A percentile compares a stretch with the other conserved stretches of the same genome.
Conservation (phyloP, 2,797 vertebrate genomes). For the Paratrypauchen microcephalus region DNA sequence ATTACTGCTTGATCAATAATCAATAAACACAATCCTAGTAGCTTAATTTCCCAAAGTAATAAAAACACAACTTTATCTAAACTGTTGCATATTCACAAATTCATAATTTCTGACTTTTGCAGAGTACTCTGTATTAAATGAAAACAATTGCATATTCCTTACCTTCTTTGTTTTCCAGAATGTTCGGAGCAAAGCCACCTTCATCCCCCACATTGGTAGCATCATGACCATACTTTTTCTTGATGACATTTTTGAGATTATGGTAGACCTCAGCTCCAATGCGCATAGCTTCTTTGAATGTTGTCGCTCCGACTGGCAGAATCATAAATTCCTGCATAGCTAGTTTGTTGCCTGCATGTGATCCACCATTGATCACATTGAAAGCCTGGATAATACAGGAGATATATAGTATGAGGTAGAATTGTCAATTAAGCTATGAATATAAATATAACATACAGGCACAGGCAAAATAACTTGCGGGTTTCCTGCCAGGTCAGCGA, state of each 20-base stretch:
- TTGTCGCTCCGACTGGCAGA: conserved; percentile 86
- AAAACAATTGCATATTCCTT: not conserved
- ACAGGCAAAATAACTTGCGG: conserved; percentile 90
- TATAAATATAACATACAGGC: conserved; percentile 75
- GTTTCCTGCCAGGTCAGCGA: conserved; percentile 93
- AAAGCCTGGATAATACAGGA: conserved; percentile 80
- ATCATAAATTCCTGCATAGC: conserved; percentile 99
- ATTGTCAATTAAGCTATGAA: not conserved
- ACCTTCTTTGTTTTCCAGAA: conserved; percentile 96
- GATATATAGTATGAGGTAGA: not conserved
- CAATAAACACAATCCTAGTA: not conserved
- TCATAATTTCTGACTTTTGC: not conserved
- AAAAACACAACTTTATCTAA: not conserved
- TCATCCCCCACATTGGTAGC: conserved; percentile 96
- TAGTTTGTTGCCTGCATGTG: conserved; percentile 94
- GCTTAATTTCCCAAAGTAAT: not conserved
- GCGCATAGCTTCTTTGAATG: conserved; percentile 93
- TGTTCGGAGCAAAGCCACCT: conserved; percentile 96
- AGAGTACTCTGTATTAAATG: not conserved
- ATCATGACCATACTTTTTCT: conserved; percentile 94
- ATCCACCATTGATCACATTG: conserved; percentile 96
- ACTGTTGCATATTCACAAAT: not conserved
- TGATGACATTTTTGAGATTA: conserved; percentile 96
- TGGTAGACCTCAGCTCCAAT: conserved; percentile 96
- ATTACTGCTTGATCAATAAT: too few relatives aligned